These are phyloP conservation scores for Oncorhynchus keta DNA, from an alignment of 2,113 vertebrate species.

Conservation along the genomic window DNA sequence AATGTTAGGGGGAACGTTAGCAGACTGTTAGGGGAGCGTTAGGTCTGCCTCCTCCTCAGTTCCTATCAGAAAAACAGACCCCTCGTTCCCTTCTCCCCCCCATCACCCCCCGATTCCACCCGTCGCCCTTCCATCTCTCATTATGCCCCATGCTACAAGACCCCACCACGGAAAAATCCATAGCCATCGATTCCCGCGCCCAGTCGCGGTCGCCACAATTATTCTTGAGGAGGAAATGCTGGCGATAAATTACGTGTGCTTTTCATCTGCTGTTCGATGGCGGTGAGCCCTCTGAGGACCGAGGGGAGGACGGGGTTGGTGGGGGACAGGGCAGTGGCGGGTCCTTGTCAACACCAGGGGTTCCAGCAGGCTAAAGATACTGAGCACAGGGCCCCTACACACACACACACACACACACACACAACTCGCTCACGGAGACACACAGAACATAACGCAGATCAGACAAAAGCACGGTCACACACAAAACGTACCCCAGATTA, in stretches of 20 bases:
- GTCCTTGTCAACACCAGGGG: constrained; percentile 44
- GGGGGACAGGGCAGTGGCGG: constrained; percentile 50
- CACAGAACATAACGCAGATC: background rate
- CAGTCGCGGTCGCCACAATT: constrained; percentile 91
- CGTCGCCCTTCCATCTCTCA: constrained; percentile 82
- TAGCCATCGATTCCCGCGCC: constrained; percentile 91
- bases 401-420: constrained; percentile 11
- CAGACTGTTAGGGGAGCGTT: too few species aligned
- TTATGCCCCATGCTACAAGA: constrained; percentile 95
- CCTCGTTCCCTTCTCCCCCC: constrained; percentile 70
- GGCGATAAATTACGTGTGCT: constrained; percentile 98
- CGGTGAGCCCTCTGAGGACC: constrained; percentile 82
- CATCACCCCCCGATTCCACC: constrained; percentile 80
- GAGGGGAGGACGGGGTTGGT: constrained; percentile 81
- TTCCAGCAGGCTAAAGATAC: constrained; percentile 18
- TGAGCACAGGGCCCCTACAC: background rate
- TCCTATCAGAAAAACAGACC: constrained; percentile 32
- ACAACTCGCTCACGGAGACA: background rate
- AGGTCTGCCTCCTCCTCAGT: background rate
- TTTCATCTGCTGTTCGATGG: constrained; percentile 94
- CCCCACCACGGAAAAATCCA: constrained; percentile 95
- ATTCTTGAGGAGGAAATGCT: constrained; percentile 98
- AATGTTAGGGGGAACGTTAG: too few species aligned
- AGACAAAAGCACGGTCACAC: constrained; percentile 2
- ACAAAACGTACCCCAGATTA: background rate